Percentiles rank a stretch among this genome's conserved stretches.
These are phyloP conservation scores for Sycophila sp. DNA, from an alignment of 1,140 invertebrate genomes.

Conservation along the genomic window DNA sequence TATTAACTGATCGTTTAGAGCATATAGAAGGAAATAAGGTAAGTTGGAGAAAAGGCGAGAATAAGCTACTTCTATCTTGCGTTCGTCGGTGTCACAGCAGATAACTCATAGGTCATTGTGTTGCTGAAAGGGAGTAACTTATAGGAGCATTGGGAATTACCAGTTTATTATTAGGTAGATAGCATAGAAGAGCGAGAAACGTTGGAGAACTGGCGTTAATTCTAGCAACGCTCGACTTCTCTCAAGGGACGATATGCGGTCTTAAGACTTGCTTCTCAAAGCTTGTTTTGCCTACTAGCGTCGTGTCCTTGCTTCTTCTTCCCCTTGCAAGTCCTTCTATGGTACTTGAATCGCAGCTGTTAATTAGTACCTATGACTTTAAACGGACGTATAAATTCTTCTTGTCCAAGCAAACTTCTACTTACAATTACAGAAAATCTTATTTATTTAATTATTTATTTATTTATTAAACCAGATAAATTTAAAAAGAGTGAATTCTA, in stretches of 20 bases:
- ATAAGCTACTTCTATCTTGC: too few species aligned
- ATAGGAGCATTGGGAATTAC: constrained; percentile 67
- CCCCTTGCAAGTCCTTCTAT: constrained; percentile 42
- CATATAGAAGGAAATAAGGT: too few species aligned
- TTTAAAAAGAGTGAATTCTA: too few species aligned
- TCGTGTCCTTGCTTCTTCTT: constrained; percentile 46
- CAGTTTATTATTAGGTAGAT: constrained; percentile 68
- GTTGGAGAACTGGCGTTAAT: constrained; percentile 64
- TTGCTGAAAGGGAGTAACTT: constrained; percentile 66
- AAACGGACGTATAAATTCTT: constrained; percentile 48
- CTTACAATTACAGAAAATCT: too few species aligned
- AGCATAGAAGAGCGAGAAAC: constrained; percentile 56
- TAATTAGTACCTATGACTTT: constrained; percentile 60
- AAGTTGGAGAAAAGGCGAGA: too few species aligned
- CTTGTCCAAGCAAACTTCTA: constrained; percentile 15
- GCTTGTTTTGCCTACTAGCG: not conserved
- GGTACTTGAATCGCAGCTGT: constrained; percentile 57
- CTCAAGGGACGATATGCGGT: constrained; percentile 60
- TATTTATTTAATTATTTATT: too few species aligned
- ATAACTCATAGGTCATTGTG: constrained; percentile 59
- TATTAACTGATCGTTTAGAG: too few species aligned
- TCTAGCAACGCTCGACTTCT: constrained; percentile 58
- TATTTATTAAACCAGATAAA: too few species aligned
- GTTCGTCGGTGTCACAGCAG: not conserved
- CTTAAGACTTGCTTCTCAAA: constrained; percentile 59